Base-by-base conservation (phyloP, 2,113 vertebrate species). In the Aldabrachelys gigantea region DNA sequence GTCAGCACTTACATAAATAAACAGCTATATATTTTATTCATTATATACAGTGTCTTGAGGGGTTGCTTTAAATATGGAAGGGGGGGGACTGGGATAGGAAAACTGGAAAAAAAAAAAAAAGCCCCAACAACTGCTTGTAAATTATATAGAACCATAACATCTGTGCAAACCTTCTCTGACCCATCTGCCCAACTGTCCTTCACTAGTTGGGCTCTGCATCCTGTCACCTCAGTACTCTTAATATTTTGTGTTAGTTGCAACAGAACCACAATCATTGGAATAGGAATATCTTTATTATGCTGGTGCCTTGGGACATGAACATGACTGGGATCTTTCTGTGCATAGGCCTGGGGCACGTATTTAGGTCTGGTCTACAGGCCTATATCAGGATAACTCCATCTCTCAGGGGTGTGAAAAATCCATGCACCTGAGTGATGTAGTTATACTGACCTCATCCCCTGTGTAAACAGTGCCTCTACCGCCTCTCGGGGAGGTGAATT, bases 51-150 rank as follows among this genome's bases (percentile, higher is more conserved):
- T 11, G 82, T 89, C 87, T 95, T 65, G 76, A 41, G 38, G 50
- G 78, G 79, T 81, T 44, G 84, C 35, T 27, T 91, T 86, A 41
- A 82, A 38, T 57, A 53, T 13, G 1, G 2, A 16, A 82, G 62
- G 62, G 59, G 59, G 59, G 84, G 13, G 95, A 84, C 92, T 84
- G 88, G 87, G 5, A n/a, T 0, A 50, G 59, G 85, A 35, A n/a
- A 92, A 89, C 92, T 80, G 95, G 93, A 69, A 72, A 53, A 88
- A 86, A 94, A 69, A 78, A 53, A 88, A 86, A 62, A 75, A 97
- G 22, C 88, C 80, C 52, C 1, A 2, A 7, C 79, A 90, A 4
- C 31, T 41, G 35, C 12, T 44, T 50, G 47, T n/a, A 62, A 50
- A 72, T 38, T 80, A 53, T 4, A 0, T 49, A 87, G 86, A 89